These are phyloP conservation scores for Vannuccia rotundouncinata DNA, from an alignment of 2,888 invertebrate species.

Conservation along the genomic window DNA sequence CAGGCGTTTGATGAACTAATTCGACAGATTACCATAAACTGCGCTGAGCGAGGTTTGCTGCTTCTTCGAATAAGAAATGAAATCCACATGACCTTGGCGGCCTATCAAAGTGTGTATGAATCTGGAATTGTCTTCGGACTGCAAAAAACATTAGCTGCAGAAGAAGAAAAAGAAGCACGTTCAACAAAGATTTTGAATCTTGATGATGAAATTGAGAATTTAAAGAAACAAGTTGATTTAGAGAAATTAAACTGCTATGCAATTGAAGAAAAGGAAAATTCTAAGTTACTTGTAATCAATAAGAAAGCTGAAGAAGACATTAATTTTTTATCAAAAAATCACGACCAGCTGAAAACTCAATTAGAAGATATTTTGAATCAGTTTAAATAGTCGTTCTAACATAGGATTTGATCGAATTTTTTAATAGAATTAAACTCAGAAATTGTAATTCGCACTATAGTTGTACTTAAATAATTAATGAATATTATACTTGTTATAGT, in stretches of 20 bases:
- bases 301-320: slow-evolving; percentile 4
- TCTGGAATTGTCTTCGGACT: slow-evolving; percentile 91
- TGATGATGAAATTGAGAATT: background rate
- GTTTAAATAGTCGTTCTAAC: slow-evolving; percentile 12
- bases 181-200: background rate
- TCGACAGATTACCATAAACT: slow-evolving; percentile 68
- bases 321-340: background rate
- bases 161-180: slow-evolving; percentile 65
- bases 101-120: slow-evolving; percentile 82
- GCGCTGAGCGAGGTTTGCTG: slow-evolving; percentile 79
- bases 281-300: background rate
- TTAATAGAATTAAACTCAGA: no score
- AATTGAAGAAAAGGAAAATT: slow-evolving; percentile 1
- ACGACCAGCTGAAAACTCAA: background rate
- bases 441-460: no score
- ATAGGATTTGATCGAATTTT: no score
- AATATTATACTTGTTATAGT: no score
- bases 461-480: no score
- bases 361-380: slow-evolving; percentile 15
- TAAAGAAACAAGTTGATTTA: background rate
- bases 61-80: slow-evolving; percentile 82
- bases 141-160: slow-evolving; percentile 79
- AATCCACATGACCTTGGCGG: slow-evolving; percentile 81
- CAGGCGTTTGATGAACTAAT: background rate
- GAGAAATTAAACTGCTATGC: background rate